Percentiles rank a stretch among this genome's conserved stretches.
Evolutionary conservation across 2,113 vertebrate genomes (phyloP).

Genomic region (Thalassarche chlororhynchos): DNA sequence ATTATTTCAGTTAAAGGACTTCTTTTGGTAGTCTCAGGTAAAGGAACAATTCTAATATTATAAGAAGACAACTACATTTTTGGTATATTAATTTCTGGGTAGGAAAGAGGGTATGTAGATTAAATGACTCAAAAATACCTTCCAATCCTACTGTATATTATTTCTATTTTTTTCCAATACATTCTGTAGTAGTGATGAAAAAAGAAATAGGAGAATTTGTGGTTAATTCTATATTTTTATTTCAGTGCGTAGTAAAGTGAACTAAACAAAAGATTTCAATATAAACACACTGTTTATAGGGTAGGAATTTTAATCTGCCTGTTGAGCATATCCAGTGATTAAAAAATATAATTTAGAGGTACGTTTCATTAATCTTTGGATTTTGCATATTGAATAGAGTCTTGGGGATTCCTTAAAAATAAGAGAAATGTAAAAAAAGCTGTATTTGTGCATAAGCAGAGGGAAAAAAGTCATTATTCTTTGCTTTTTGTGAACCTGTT

Average conservation of each 20-base stretch:
- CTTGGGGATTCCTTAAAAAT: neutral
- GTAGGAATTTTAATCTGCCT: neutral
- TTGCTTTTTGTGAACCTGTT: neutral
- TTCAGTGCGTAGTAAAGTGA: neutral
- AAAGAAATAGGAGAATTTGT: neutral
- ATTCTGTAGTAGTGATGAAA: neutral
- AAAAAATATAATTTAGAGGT: neutral
- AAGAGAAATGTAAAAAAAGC: neutral
- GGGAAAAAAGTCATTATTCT: neutral
- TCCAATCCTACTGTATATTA: neutral
- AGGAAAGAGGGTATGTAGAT: neutral
- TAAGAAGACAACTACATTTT: neutral
- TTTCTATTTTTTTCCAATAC: neutral
- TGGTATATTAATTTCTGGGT: neutral
- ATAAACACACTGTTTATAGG: neutral
- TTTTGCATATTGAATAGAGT: neutral
- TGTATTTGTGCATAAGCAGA: neutral
- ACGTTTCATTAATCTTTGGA: neutral
- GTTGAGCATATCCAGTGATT: neutral
- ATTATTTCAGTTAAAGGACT: neutral
- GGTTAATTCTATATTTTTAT: neutral
- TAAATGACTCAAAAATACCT: neutral
- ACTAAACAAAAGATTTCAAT: neutral
- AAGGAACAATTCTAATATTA: neutral
- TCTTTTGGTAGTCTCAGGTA: neutral